Base-by-base conservation (phyloP, 2,888 invertebrate genomes). In the Trissolcus brochymenae region DNA sequence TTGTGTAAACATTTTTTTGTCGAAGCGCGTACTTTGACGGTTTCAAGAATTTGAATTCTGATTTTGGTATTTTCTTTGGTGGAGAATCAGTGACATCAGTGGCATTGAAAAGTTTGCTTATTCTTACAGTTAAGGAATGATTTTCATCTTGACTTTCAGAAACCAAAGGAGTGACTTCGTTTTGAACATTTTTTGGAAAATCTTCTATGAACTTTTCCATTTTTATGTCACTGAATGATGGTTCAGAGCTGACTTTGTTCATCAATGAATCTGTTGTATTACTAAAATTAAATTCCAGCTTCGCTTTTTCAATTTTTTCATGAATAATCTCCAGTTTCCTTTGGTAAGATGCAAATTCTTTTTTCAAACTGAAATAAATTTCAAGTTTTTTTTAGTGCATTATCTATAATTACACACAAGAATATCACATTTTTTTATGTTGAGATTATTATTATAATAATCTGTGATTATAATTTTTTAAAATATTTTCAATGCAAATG, bases 331-430 rank as follows among this genome's bases (percentile, higher is more conserved):
- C 21, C 11, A 78, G 13, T 0, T 76, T 43, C 19, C 64, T 16
- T 54, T 76, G 65, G 16, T 43, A 57, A 6, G 64, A 51, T 14
- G 68, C 55, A 6, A 80, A 54, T 49, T 64, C 70, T 11, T 60
- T 75, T 60, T 55, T 73, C 9, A 80, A 54, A 6, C 82, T 82
- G 64, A 60, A 78, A 61, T 0, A 25, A 57, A 57, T 41, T 19
- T n/a, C 7, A 49, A 17, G 49, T 35, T n/a, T 13, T 25, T 21
- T 4, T 29, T 9, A 21, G 25, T 13, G 9, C 11, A 29, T n/a
- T n/a, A n/a, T n/a, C n/a, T n/a, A n/a, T n/a, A n/a, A n/a, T n/a
- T n/a, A n/a, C n/a, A n/a, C n/a, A n/a, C n/a, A n/a, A n/a, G n/a
- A n/a, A n/a, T n/a, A n/a, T n/a, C n/a, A n/a, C n/a, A n/a, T n/a